Base-by-base conservation (phyloP, 2,888 invertebrate genomes). In the Orthosia gothica region DNA sequence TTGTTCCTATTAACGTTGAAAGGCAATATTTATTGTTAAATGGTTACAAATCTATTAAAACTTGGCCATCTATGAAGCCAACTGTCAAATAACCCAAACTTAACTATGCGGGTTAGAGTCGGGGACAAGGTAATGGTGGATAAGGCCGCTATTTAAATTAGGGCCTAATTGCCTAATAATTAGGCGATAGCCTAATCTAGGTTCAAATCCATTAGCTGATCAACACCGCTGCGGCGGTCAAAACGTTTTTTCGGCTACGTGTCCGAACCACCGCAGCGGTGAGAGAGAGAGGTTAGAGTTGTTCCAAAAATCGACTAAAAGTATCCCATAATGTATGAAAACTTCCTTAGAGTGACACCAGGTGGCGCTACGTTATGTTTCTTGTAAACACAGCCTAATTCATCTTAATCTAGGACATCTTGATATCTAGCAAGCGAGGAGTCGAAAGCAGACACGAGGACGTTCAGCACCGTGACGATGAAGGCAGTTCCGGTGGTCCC, bases 391-490 rank as follows among this genome's bases (percentile, higher is more conserved):
- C 9, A n/a, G 7, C 15, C 15, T 55, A 23, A 20, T 55, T 64
- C 63, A 72, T 83, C 84, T 78, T 75, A 86, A 81, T 96, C 93
- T 69, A 94, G 76, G 54, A 59, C 59, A 15, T 94, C 92, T 52
- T 92, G 71, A 91, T 97, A 97, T 93, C 94, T 95, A 74, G 97
- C 97, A 79, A 97, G 94, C 7, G 97, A 97, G n/a, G 98, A 98
- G 94, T 98, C 98, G 91, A 98, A 98, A 64, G 98, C 97, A 49
- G 98, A 97, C 82, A 98, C 98, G 66, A 98, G 95, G 47, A 98
- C 95, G 93, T 98, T 98, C 61, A 98, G 93, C 62, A 97, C 97
- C 9, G 98, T 98, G 68, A 98, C 97, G 76, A 97, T 92, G 92
- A 98, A 98, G 13, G 98, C 97, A 45, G 97, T 96, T 20, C 97